Base-by-base conservation (phyloP, 2,113 vertebrate genomes). In the Capreolus pygargus region DNA sequence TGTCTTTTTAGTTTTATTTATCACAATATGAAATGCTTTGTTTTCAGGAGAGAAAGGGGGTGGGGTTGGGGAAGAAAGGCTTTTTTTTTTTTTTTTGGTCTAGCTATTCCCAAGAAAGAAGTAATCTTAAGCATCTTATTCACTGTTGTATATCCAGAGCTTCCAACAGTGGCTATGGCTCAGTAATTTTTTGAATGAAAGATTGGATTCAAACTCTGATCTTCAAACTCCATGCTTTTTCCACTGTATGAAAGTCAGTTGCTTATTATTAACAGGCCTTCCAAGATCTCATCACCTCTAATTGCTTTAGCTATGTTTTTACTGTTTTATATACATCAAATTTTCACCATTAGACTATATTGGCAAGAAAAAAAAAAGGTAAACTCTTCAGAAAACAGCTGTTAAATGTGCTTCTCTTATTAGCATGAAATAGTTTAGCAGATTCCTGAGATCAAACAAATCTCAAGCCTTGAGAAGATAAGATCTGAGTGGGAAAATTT, bases 31-130 rank as follows among this genome's bases (percentile, higher is more conserved):
- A 95, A 67, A 60, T 83, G 15, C 39, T 96, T 91, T 43, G 3
- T 21, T 61, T 94, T 82, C 0, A 0, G 11, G 19, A 70, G 19
- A n/a, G 47, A 52, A 81, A 28, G 5, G 50, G 25, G 25, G 13
- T 78, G 25, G 6, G 2, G 5, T 0, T 39, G n/a, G 67, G 4
- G 19, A 11, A 21, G 12, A 12, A 12, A 2, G 1, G 16, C 5
- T 74, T 58, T 74, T 17, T 61, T 60, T 10, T 55, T 30, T 9
- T 30, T 6, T 89, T 30, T 36, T 81, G 13, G 17, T 25, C 13
- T 64, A 88, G 13, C 23, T 76, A 43, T 0, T 89, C 89, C 14
- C 10, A 19, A n/a, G 47, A 57, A 1, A 33, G 3, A 1, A 89
- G 6, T 21, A 67, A 27, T 0, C 28, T 43, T 30, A 61, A 4